Conservation (phyloP, 2,797 vertebrate species). For the Leptatherina wallacei region DNA sequence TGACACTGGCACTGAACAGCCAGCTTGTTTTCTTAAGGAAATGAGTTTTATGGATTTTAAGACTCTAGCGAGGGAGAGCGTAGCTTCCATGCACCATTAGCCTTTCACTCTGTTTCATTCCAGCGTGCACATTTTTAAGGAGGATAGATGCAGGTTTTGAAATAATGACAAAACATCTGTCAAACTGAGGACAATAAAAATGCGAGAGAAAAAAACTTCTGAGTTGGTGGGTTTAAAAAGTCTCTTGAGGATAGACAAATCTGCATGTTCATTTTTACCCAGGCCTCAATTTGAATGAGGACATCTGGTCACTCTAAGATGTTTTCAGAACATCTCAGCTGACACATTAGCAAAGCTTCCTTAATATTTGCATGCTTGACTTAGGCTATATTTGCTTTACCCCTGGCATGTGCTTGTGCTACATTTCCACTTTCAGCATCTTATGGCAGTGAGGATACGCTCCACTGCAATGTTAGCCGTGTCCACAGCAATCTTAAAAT, state of each 20-base stretch:
- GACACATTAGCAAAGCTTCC: conserved; percentile 28
- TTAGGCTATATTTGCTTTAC: conserved; percentile 49
- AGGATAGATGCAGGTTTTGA: conserved; percentile 41
- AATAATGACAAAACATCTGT: conserved; percentile 46
- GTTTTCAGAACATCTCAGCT: conserved; percentile 55
- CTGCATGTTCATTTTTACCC: conserved; percentile 36
- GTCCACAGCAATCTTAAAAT: conserved; percentile 26
- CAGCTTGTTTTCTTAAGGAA: conserved; percentile 66
- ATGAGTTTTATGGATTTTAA: conserved; percentile 68
- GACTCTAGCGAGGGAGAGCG: conserved; percentile 41
- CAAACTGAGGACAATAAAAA: conserved; percentile 45
- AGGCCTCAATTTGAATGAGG: conserved; percentile 59
- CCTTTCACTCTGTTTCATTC: conserved; percentile 51
- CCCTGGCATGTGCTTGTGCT: conserved; percentile 41
- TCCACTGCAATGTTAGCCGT: conserved; percentile 10
- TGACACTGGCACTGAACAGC: conserved; percentile 55
- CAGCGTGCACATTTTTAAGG: conserved; percentile 39
- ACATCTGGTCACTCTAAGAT: conserved; percentile 65
- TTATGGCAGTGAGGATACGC: conserved; percentile 33
- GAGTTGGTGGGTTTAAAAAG: not conserved
- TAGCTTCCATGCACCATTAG: conserved; percentile 61
- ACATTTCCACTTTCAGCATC: conserved; percentile 50
- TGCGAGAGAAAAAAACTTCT: conserved; percentile 56
- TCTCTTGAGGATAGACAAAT: conserved; percentile 43
- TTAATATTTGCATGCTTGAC: conserved; percentile 37